Evolutionary conservation across 2,888 invertebrate genomes (phyloP).

Genomic region (Lithosia quadra): DNA sequence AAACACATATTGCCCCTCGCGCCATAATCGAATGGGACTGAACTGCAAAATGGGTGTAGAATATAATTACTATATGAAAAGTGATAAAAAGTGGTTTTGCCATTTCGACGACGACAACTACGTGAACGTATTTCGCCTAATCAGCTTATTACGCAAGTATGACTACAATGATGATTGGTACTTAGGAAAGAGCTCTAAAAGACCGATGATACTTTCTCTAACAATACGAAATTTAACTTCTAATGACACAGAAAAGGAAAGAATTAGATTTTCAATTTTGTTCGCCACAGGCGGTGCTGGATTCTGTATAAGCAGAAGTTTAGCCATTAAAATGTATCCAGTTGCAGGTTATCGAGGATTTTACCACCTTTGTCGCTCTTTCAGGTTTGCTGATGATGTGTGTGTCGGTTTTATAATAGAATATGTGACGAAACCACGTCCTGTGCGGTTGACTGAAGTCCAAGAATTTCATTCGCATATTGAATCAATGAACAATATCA

Average conservation of each 20-base stretch:
- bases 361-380: background rate
- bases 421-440: background rate
- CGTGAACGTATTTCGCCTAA: constrained; percentile 7
- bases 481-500: background rate
- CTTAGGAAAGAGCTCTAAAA: constrained; percentile 1
- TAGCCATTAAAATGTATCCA: constrained; percentile 11
- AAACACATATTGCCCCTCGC: background rate
- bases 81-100: constrained; percentile 15
- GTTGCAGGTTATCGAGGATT: constrained; percentile 8
- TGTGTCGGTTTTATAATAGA: constrained; percentile 12
- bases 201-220: background rate
- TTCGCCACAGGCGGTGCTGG: constrained; percentile 14
- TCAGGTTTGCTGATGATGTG: background rate
- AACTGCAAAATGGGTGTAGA: constrained; percentile 12
- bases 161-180: constrained; percentile 6
- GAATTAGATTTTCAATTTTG: background rate
- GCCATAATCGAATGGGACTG: background rate
- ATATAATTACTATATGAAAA: constrained; percentile 11
- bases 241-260: background rate
- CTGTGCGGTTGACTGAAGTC: background rate
- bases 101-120: constrained; percentile 14
- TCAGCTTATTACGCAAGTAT: constrained; percentile 5
- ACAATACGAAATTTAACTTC: background rate
- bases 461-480: constrained; percentile 8
- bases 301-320: constrained; percentile 8